Evolutionary conservation across 2,797 vertebrate species (phyloP).

Genomic region (Meriones psammophilus): DNA sequence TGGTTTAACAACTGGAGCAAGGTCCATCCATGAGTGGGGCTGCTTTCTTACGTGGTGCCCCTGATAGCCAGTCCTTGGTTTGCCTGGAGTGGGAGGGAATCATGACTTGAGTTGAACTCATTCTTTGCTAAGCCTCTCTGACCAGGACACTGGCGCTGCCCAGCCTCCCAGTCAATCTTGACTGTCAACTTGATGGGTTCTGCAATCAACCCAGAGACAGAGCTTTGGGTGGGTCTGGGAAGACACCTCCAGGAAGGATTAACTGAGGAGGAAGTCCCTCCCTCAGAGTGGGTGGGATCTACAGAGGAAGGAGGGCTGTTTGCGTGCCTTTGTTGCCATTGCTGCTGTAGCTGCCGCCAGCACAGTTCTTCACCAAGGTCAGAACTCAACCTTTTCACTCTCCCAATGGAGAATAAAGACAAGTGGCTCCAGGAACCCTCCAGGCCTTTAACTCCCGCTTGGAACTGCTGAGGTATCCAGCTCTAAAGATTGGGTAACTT

Average conservation of each 20-base stretch:
- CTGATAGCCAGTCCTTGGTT: not conserved
- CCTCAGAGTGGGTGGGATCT: not conserved
- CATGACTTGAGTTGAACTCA: not conserved
- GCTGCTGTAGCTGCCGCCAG: not conserved
- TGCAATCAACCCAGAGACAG: not conserved
- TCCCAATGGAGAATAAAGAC: not conserved
- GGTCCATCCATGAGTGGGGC: not conserved
- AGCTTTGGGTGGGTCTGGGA: not conserved
- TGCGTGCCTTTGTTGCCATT: too few relatives aligned
- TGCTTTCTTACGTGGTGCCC: not conserved
- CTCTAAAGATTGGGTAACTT: not conserved
- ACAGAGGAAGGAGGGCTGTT: not conserved
- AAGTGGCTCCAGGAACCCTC: not conserved
- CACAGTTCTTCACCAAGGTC: not conserved
- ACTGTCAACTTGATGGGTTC: not conserved
- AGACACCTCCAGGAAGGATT: not conserved
- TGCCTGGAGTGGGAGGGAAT: not conserved
- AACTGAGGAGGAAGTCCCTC: not conserved
- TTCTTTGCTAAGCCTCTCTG: not conserved
- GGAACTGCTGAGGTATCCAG: not conserved
- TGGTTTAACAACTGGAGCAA: not conserved
- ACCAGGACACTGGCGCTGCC: not conserved
- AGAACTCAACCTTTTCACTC: not conserved
- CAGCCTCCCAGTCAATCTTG: not conserved
- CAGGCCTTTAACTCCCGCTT: too few relatives aligned